phyloP scores from a whole-genome alignment of 2,888 invertebrate species.

The Eristalinus aeneus region DNA sequence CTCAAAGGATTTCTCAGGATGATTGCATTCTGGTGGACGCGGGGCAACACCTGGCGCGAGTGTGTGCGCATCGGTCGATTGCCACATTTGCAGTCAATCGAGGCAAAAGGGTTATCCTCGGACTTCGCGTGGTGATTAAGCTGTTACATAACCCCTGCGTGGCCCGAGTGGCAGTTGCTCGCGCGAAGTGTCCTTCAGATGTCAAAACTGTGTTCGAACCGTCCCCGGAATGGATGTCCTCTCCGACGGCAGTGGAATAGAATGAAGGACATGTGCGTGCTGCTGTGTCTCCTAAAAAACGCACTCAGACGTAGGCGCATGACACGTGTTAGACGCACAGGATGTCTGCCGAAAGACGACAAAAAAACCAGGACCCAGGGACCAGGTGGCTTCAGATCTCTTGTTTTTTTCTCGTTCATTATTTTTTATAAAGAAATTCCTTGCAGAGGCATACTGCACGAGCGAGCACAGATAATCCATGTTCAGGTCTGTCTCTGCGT shows the following conservation, averaged over 20 bases:
- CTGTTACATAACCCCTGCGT: constrained; percentile 45
- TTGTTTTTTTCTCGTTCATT: constrained; percentile 14
- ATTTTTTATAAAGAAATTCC: not conserved
- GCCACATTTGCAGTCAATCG: not conserved
- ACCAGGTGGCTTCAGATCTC: constrained; percentile 56
- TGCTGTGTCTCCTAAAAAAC: constrained; percentile 14
- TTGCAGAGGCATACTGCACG: constrained; percentile 55
- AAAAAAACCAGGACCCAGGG: constrained; percentile 1
- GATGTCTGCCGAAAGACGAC: constrained; percentile 39
- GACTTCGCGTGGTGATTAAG: constrained; percentile 64
- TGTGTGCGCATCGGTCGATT: not conserved
- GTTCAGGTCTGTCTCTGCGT: not conserved
- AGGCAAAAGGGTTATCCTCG: constrained; percentile 58
- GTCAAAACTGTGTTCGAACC: constrained; percentile 47
- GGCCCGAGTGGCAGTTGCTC: constrained; percentile 46
- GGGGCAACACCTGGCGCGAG: constrained; percentile 59
- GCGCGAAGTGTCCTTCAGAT: constrained; percentile 49
- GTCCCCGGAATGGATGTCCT: not conserved
- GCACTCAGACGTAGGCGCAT: constrained; percentile 44
- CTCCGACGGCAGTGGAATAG: constrained; percentile 22
- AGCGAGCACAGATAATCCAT: constrained; percentile 4
- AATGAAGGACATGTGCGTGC: constrained; percentile 48
- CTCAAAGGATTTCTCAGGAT: constrained; percentile 53
- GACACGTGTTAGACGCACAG: constrained; percentile 66
- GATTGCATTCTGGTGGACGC: constrained; percentile 10